Base-by-base conservation (phyloP, 2,113 vertebrate species). In the Platanista minor region DNA sequence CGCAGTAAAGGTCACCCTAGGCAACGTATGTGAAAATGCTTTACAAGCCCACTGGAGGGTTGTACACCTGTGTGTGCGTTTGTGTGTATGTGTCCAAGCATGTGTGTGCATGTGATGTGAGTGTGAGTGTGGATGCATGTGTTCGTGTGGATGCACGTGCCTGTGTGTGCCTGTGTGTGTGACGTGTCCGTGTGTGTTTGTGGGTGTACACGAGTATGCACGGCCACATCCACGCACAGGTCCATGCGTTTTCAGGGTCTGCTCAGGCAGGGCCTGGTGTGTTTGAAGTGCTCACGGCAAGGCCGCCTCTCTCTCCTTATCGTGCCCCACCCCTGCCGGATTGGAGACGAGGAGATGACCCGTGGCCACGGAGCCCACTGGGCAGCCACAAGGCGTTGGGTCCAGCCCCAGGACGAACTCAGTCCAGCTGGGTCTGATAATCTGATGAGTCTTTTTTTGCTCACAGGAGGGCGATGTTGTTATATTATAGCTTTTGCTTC, bases 1-100 rank as follows among this genome's bases (percentile, higher is more conserved):
- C 4, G 1, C 11, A 0, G 0, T 4, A 0, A 2, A 0, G 61
- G 69, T 41, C 9, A 1, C 43, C 13, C 0, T 20, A 11, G 18
- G 20, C 69, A 4, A 5, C 4, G 0, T 9, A 2, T 1, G 6
- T 3, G 52, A 14, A 54, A 61, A 52, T 1, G 31, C n/a, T n/a
- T 8, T 8, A 20, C 27, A 54, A 25, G 67, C 49, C 12, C 10
- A 1, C 6, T 12, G 2, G 31, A 43, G 75, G 82, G 13, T 4
- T 8, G 33, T 6, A 8, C 33, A 7, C 18, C 0, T 0, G 14
- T 11, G 21, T 49, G 23, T 8, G 17, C 4, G 27, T 49, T 15
- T n/a, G 36, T 7, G 7, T 12, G 33, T 31, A 1, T 13, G 2
- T 23, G 23, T 80, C 3, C 25, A 64, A 49, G n/a, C 31, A 0